Base-by-base conservation (phyloP, 2,888 invertebrate genomes). In the Nemurella pictetii region DNA sequence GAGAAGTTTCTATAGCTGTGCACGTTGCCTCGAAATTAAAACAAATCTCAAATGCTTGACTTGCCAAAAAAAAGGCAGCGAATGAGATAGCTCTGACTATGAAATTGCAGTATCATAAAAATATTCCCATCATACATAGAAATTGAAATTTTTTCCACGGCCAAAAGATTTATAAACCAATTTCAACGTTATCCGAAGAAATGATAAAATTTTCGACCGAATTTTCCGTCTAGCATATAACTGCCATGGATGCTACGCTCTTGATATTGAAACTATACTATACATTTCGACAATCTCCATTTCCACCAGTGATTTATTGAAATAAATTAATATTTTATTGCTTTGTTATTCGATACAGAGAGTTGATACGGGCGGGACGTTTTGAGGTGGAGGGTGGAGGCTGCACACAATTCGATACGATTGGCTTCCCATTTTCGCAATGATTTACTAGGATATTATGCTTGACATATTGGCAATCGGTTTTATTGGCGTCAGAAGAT, bases 51-150 rank as follows among this genome's bases (percentile, higher is more conserved):
- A 27, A 20, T 27, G n/a, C 4, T 29, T 29, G 28, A 28, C 28
- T 27, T n/a, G 74, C 29, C 29, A 82, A 72, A 27, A 82, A 26
- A 82, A 55, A 55, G 5, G 29, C 72, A 28, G 72, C 72, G 73
- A 25, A 28, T 2, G 28, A n/a, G n/a, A 78, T 55, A 55, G 55
- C 20, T 2, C 28, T 25, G 28, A 15, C 82, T 28, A 82, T 82
- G 82, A 82, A 82, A 82, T 72, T 82, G 82, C 82, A 82, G 55
- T 82, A 82, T 72, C 82, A 82, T 82, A 82, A 82, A 82, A 82
- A 55, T 28, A 35, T 72, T 28, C 9, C 78, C 32, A 80, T 35
- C 72, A 82, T 82, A 82, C 82, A 82, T 82, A 82, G 82, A 82
- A 82, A 82, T 82, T 82, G 82, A 82, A 82, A 82, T 72, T 72